Base-by-base conservation (phyloP, 2,113 vertebrate genomes). In the Brienomyrus brachyistius region DNA sequence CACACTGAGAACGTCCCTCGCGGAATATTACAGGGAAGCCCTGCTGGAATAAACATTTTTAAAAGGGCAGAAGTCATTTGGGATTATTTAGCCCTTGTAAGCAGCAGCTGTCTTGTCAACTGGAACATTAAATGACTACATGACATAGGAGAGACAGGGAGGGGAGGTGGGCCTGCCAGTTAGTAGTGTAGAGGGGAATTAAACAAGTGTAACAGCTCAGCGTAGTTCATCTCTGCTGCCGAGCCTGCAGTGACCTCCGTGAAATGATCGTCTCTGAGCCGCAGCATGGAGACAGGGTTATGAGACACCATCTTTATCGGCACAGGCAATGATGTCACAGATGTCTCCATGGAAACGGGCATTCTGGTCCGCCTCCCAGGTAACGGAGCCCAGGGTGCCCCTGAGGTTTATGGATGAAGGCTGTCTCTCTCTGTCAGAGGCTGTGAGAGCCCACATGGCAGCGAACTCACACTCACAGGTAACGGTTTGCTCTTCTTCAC, bases 181-280 rank as follows among this genome's bases (percentile, higher is more conserved):
- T 35, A 40, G 94, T 7, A 1, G 48, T 91, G 90, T 94, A 91
- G 93, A 94, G 91, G 89, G 90, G 92, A 90, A 93, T 94, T 94
- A 94, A 94, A 94, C 89, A 93, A 94, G 94, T 91, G 93, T 93
- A 94, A 95, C 90, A 89, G 91, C 89, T 94, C 89, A 95, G 94
- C 90, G 89, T 84, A 45, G 80, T 87, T 91, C 93, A 93, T 91
- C 50, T 52, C 95, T 96, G 95, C 93, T 95, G 93, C 93, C 93
- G 94, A 92, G 91, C 95, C 93, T 93, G 94, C 90, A 93, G 89
- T 94, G 94, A 96, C 94, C 95, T 96, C 96, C 95, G 92, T 93
- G 90, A 91, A 84, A 80, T 94, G 95, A 95, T 91, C 93, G 91
- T 94, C 94, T 95, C 93, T 93, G 92, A 80, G 91, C 89, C 48